Conservation (phyloP, 2,113 vertebrate species). For the Poeciliopsis retropinna region DNA sequence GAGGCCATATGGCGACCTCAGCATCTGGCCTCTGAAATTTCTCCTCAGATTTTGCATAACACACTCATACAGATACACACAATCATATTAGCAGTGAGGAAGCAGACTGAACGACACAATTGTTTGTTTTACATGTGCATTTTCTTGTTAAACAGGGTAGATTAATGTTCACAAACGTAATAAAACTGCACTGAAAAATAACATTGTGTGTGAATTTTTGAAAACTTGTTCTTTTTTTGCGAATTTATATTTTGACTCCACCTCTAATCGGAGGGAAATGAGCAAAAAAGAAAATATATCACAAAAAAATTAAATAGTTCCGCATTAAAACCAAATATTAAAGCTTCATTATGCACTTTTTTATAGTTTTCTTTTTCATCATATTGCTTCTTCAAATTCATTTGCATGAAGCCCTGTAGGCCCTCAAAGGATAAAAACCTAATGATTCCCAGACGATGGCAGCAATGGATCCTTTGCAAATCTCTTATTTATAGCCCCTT, state of each 20-base stretch:
- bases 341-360: constrained; percentile 15
- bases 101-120: constrained; percentile 10
- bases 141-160: background rate
- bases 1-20: constrained; percentile 68
- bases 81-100: background rate
- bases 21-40: constrained; percentile 64
- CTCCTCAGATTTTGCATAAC: constrained; percentile 64
- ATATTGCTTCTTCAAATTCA: constrained; percentile 25
- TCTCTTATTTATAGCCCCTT: constrained; percentile 21
- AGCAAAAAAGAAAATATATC: background rate
- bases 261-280: background rate
- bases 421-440: constrained; percentile 26
- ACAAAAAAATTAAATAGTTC: background rate
- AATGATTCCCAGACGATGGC: constrained; percentile 12
- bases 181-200: background rate
- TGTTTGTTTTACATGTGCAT: constrained; percentile 1
- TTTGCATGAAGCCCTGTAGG: constrained; percentile 22
- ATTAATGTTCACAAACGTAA: background rate
- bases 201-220: background rate
- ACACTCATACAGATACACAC: constrained; percentile 15
- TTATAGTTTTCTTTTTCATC: constrained; percentile 26
- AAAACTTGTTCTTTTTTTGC: background rate
- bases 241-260: background rate
- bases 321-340: background rate
- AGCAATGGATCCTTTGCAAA: constrained; percentile 15